Percentiles rank a stretch among this genome's conserved stretches.
Evolutionary conservation across 1,140 invertebrate species (phyloP).

Genomic region (Leptinotarsa defecta): DNA sequence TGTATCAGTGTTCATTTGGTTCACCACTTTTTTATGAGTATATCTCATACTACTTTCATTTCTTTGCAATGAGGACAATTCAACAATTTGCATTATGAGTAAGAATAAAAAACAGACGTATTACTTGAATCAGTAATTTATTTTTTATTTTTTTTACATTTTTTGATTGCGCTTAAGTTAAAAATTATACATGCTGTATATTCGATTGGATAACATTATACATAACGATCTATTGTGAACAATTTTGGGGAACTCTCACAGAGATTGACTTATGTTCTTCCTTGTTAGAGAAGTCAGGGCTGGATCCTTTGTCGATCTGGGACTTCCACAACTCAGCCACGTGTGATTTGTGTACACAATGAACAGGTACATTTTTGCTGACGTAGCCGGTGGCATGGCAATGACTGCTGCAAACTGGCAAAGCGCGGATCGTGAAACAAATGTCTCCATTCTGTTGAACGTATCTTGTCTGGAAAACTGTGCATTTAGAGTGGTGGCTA

Average conservation of each 20-base stretch:
- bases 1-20: too few species aligned
- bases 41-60: too few species aligned
- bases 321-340: constrained; percentile 57
- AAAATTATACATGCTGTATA: too few species aligned
- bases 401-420: constrained; percentile 58
- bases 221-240: not conserved
- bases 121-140: too few species aligned
- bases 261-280: constrained; percentile 32
- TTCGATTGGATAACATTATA: too few species aligned
- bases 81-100: too few species aligned
- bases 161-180: too few species aligned
- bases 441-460: constrained; percentile 57
- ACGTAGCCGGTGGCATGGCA: constrained; percentile 41
- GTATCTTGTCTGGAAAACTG: constrained; percentile 40
- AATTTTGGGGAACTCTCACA: constrained; percentile 33
- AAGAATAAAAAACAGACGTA: too few species aligned
- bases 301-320: constrained; percentile 62
- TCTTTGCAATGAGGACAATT: too few species aligned
- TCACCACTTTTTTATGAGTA: too few species aligned
- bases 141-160: too few species aligned
- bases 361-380: constrained; percentile 57
- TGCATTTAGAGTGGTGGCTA: not conserved
- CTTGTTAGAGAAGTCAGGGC: constrained; percentile 59
- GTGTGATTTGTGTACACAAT: constrained; percentile 58
- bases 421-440: constrained; percentile 62